Base-by-base conservation (phyloP, 2,888 invertebrate genomes). In the Zaprionus obscuricornis region DNA sequence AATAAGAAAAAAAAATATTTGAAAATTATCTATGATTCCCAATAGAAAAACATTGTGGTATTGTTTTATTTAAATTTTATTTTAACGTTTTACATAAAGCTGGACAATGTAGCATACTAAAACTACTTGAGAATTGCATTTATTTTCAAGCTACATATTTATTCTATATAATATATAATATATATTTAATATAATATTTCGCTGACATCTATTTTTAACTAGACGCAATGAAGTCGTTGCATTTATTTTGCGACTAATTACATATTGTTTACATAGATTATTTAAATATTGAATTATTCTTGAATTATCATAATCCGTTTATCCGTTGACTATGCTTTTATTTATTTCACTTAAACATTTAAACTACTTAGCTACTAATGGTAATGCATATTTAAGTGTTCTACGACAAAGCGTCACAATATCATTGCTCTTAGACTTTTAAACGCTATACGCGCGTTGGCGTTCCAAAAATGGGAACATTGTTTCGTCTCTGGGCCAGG, bases 371-470 rank as follows among this genome's bases (percentile, higher is more conserved):
- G 6, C 66, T 69, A 67, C 55, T 64, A 73, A 55, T 75, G 76
- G 73, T 76, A 73, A 73, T 73, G 76, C 76, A 75, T 73, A 59
- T 60, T 65, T 54, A 54, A 57, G 49, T 68, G 34, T 47, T 57
- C 40, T 39, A 47, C 34, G 58, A 70, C 49, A 36, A n/a, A n/a
- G n/a, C n/a, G n/a, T 63, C 45, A 55, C 42, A 58, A 24, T 45
- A 24, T 34, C 11, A 8, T 34, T 10, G 17, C 24, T 29, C 45
- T 84, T 89, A 88, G 68, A 89, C 88, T 82, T 88, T 88, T 77
- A 89, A 75, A 54, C 85, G 88, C 87, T 89, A 90, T 85, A 89
- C 89, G 22, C 89, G 88, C 40, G 90, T 89, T 39, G 89, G 90
- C n/a, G 90, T 89, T 42, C 89, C 89, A 71, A 87, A 88, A 36